Evolutionary conservation across 2,113 vertebrate species (phyloP).

Genomic region (Bambusicola thoracicus): DNA sequence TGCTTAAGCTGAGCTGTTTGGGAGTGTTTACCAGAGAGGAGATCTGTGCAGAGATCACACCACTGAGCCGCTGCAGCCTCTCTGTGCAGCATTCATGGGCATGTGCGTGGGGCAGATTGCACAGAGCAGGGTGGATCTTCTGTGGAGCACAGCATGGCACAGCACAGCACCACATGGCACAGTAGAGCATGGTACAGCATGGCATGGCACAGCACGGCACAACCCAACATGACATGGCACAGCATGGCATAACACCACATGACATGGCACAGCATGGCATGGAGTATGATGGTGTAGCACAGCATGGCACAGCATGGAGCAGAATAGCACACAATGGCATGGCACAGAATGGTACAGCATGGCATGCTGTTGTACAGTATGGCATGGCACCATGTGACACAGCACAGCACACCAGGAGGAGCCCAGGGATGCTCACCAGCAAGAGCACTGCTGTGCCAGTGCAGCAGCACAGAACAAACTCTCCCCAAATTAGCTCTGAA

Average conservation of each 20-base stretch:
- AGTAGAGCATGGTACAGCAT: too few relatives aligned
- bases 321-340: too few relatives aligned
- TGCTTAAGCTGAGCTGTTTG: constrained; percentile 61
- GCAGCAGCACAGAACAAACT: rapidly evolving
- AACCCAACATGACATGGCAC: too few relatives aligned
- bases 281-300: not conserved
- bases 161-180: not conserved
- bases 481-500: rapidly evolving
- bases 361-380: rapidly evolving
- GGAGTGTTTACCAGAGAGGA: constrained; percentile 2
- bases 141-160: not conserved
- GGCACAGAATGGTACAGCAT: not conserved
- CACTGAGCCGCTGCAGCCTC: not conserved
- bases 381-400: not conserved
- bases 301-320: not conserved
- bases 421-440: rapidly evolving
- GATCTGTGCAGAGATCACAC: not conserved
- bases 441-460: rapidly evolving
- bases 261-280: rapidly evolving
- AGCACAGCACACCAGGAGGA: rapidly evolving
- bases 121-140: rapidly evolving
- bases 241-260: too few relatives aligned
- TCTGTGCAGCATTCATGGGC: rapidly evolving
- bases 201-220: too few relatives aligned
- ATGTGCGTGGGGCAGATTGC: rapidly evolving